phyloP scores from a whole-genome alignment of 1,140 invertebrate species.

The Drosophila suzukii region DNA sequence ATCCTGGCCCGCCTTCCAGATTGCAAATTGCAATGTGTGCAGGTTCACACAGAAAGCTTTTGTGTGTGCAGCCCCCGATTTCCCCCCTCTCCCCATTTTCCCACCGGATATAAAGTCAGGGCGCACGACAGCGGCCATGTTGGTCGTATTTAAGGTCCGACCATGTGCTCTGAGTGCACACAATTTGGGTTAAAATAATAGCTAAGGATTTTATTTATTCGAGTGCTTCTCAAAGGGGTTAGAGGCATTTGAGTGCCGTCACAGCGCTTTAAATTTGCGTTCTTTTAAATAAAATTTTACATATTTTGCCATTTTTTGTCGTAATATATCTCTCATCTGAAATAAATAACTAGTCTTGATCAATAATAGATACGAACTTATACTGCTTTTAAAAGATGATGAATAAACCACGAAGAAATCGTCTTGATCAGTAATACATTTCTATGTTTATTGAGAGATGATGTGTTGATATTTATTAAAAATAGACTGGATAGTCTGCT shows the following conservation, averaged over 20 bases:
- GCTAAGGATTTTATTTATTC: not conserved
- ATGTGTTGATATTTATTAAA: too few relatives aligned
- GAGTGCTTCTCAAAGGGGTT: not conserved
- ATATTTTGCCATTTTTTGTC: not conserved
- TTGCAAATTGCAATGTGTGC: conserved; percentile 73
- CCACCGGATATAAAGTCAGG: conserved; percentile 76
- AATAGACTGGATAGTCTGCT: too few relatives aligned
- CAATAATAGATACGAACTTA: too few relatives aligned
- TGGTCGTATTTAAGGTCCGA: conserved; percentile 72
- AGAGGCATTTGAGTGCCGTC: not conserved
- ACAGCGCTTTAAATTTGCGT: not conserved
- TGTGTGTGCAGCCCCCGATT: conserved; percentile 23
- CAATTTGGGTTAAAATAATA: conserved; percentile 24
- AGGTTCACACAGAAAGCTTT: conserved; percentile 62
- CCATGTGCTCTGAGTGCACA: conserved; percentile 12
- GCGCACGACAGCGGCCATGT: conserved; percentile 57
- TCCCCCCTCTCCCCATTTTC: not conserved
- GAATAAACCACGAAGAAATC: too few relatives aligned
- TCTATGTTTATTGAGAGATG: too few relatives aligned
- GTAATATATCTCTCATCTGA: not conserved
- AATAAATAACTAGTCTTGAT: too few relatives aligned
- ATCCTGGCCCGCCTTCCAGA: conserved; percentile 42
- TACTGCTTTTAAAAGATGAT: too few relatives aligned
- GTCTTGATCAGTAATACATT: too few relatives aligned
- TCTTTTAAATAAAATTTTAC: not conserved